Percentiles rank a stretch among this genome's conserved stretches.
Conservation (phyloP, 92 coral and sea anemone species). For the Desmophyllum pertusum region DNA sequence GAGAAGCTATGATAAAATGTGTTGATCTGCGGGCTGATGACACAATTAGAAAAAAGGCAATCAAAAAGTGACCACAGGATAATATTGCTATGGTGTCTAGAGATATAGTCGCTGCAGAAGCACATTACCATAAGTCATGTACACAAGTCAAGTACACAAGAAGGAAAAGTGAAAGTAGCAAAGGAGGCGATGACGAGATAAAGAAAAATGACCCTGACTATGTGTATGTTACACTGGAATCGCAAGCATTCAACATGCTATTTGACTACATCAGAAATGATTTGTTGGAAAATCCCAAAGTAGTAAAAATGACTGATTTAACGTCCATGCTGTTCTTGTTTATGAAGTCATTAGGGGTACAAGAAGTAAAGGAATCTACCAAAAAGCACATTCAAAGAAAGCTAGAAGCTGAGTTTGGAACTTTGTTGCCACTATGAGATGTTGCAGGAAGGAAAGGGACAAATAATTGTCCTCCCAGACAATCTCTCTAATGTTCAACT, state of each 20-base stretch:
- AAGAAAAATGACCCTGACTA: too few species aligned
- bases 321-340: conserved; percentile 32
- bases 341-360: too few species aligned
- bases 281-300: conserved; percentile 28
- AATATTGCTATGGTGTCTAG: conserved; percentile 22
- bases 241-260: conserved; percentile 39
- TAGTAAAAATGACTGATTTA: conserved; percentile 38
- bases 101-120: conserved; percentile 22
- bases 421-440: conserved; percentile 28
- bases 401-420: conserved; percentile 39
- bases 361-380: too few species aligned
- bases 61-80: conserved; percentile 17
- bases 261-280: conserved; percentile 48
- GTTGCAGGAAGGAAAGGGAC: conserved; percentile 1
- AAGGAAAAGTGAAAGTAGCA: conserved; percentile 25
- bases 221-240: conserved; percentile 18
- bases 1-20: conserved; percentile 48
- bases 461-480: too few species aligned
- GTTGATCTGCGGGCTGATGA: conserved; percentile 44
- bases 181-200: conserved; percentile 12
- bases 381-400: conserved; percentile 53
- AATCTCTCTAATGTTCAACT: too few species aligned
- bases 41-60: conserved; percentile 26
- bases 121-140: conserved; percentile 31
- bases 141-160: conserved; percentile 12